Conservation (phyloP, 2,888 invertebrate species). For the Idaea aversata region DNA sequence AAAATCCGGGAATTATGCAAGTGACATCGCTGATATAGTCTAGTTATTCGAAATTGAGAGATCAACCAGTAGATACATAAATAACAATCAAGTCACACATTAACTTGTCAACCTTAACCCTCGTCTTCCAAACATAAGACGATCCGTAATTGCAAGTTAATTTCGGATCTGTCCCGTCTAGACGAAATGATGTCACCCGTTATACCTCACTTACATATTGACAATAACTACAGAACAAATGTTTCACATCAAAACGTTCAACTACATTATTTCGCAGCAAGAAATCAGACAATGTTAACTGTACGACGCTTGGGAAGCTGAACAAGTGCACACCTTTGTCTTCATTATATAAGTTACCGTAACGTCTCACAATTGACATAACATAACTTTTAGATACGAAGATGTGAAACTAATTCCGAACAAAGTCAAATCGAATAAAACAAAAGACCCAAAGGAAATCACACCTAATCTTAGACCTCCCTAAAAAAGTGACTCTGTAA, state of each 20-base stretch:
- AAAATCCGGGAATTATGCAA: not conserved
- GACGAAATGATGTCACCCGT: conserved; percentile 24
- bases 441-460: not conserved
- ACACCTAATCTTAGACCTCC: not conserved
- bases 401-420: not conserved
- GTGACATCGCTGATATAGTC: not conserved
- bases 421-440: not conserved
- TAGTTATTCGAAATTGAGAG: not conserved
- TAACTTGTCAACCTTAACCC: conserved; percentile 7
- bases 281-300: conserved; percentile 59
- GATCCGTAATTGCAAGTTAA: conserved; percentile 17
- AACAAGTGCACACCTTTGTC: conserved; percentile 60
- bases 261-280: conserved; percentile 26
- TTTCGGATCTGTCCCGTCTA: conserved; percentile 21
- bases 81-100: not conserved
- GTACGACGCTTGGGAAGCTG: conserved; percentile 61
- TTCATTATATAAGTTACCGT: conserved; percentile 31
- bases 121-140: conserved; percentile 8
- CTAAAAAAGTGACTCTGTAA: not conserved
- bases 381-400: conserved; percentile 28
- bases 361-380: conserved; percentile 34
- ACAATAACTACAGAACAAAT: conserved; percentile 28
- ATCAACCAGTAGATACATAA: not conserved
- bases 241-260: conserved; percentile 42
- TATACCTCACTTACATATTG: conserved; percentile 11